A percentile compares a stretch with the other conserved stretches of the same genome.
Evolutionary conservation across 2,113 vertebrate species (phyloP).

Genomic region (Pangasianodon hypophthalmus): DNA sequence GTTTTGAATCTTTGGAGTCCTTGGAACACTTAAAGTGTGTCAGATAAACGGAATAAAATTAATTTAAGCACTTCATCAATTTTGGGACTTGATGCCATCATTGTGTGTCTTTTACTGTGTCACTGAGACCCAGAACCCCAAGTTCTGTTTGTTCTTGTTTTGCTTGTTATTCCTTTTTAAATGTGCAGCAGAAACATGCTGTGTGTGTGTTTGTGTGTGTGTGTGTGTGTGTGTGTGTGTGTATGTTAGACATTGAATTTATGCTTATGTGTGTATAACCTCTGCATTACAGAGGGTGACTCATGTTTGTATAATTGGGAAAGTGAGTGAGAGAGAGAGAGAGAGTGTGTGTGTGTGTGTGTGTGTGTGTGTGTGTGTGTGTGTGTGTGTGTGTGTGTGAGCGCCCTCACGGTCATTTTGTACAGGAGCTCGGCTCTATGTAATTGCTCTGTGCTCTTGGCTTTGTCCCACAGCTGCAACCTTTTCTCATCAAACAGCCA

Average conservation of each 20-base stretch:
- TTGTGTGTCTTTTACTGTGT: background rate
- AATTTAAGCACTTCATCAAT: background rate
- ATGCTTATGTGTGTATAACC: background rate
- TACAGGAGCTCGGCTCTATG: slow-evolving; percentile 73
- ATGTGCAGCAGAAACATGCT: background rate
- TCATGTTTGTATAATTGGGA: background rate
- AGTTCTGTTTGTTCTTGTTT: background rate
- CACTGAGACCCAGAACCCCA: background rate
- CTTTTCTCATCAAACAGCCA: slow-evolving; percentile 81
- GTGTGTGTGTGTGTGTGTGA: slow-evolving; percentile 44
- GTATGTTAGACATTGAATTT: background rate
- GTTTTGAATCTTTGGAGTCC: background rate
- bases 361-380: slow-evolving; percentile 36
- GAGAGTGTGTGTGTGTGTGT: slow-evolving; percentile 23
- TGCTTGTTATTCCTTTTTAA: background rate
- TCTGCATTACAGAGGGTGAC: background rate
- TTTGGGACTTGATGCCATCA: background rate
- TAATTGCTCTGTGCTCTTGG: slow-evolving; percentile 79
- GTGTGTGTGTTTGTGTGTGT: slow-evolving; percentile 11
- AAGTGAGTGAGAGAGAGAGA: background rate
- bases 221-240: slow-evolving; percentile 46
- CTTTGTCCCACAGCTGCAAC: slow-evolving; percentile 81
- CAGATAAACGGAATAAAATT: background rate
- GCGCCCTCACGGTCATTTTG: slow-evolving; percentile 63
- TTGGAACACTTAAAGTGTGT: background rate